These are phyloP conservation scores for Pollenia griseotomentosa DNA, from an alignment of 2,888 invertebrate genomes.

Conservation along the genomic window DNA sequence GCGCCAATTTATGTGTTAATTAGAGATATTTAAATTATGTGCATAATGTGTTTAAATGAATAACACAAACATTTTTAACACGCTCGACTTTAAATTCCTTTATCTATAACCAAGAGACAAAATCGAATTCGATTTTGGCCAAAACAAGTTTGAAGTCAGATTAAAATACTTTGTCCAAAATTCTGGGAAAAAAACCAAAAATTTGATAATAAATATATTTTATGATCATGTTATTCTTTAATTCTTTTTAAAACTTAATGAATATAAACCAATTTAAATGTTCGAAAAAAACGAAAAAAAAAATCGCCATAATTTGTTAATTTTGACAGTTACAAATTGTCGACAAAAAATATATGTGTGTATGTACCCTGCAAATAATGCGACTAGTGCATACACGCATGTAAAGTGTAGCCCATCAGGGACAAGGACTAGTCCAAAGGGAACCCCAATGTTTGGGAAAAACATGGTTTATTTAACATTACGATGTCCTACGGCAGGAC, in stretches of 20 bases:
- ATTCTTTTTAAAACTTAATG: background rate
- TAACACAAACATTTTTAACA: constrained; percentile 35
- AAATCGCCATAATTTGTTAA: constrained; percentile 78
- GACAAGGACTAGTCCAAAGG: no score
- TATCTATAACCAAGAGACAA: background rate
- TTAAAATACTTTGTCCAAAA: constrained; percentile 33
- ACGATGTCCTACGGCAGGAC: no score
- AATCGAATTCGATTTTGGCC: background rate
- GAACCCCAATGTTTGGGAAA: no score
- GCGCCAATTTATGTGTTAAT: constrained; percentile 50
- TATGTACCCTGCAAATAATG: no score
- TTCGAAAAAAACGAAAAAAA: constrained; percentile 69
- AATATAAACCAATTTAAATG: constrained; percentile 46
- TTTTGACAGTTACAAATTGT: constrained; percentile 71
- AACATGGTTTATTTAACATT: no score
- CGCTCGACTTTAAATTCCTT: constrained; percentile 14
- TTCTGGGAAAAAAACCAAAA: constrained; percentile 49
- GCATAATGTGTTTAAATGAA: constrained; percentile 22
- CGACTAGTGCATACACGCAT: no score
- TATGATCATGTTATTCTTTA: background rate
- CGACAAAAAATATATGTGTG: constrained; percentile 4
- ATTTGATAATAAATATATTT: constrained; percentile 42
- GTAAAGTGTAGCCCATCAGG: no score
- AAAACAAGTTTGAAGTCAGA: constrained; percentile 20
- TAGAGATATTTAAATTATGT: constrained; percentile 38